Conservation (phyloP, 2,888 invertebrate species). For the Xylota sylvarum region DNA sequence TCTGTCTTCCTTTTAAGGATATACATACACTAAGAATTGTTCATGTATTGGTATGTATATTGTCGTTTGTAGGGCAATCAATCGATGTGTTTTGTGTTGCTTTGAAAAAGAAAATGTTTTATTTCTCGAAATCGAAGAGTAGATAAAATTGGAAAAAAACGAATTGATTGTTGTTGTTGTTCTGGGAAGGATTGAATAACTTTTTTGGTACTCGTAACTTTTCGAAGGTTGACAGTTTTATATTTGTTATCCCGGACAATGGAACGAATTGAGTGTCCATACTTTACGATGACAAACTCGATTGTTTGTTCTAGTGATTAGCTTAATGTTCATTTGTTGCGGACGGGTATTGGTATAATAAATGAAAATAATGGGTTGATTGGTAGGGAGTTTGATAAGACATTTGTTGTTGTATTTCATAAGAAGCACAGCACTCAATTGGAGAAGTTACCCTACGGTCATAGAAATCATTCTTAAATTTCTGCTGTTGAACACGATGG, state of each 20-base stretch:
- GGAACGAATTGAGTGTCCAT: slow-evolving; percentile 47
- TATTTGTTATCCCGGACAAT: slow-evolving; percentile 52
- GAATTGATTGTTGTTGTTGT: slow-evolving; percentile 64
- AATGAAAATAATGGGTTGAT: slow-evolving; percentile 24
- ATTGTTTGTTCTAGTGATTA: slow-evolving; percentile 57
- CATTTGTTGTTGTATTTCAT: background rate
- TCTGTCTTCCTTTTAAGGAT: slow-evolving; percentile 4
- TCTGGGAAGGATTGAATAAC: slow-evolving; percentile 61
- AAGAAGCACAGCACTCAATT: background rate
- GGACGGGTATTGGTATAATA: slow-evolving; percentile 35
- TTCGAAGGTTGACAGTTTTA: slow-evolving; percentile 64
- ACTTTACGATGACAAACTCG: slow-evolving; percentile 23
- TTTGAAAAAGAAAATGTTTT: slow-evolving; percentile 45
- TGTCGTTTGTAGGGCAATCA: slow-evolving; percentile 54
- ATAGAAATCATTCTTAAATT: background rate
- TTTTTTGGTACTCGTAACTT: slow-evolving; percentile 58
- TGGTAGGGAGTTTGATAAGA: background rate
- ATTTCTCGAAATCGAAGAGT: slow-evolving; percentile 47
- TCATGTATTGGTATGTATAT: background rate
- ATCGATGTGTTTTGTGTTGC: slow-evolving; percentile 39
- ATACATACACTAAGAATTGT: background rate
- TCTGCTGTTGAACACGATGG: background rate
- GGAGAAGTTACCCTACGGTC: background rate
- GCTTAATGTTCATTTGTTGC: slow-evolving; percentile 49
- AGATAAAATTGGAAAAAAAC: slow-evolving; percentile 60